Conservation (phyloP, 2,113 vertebrate species). For the Brachyistius frenatus region DNA sequence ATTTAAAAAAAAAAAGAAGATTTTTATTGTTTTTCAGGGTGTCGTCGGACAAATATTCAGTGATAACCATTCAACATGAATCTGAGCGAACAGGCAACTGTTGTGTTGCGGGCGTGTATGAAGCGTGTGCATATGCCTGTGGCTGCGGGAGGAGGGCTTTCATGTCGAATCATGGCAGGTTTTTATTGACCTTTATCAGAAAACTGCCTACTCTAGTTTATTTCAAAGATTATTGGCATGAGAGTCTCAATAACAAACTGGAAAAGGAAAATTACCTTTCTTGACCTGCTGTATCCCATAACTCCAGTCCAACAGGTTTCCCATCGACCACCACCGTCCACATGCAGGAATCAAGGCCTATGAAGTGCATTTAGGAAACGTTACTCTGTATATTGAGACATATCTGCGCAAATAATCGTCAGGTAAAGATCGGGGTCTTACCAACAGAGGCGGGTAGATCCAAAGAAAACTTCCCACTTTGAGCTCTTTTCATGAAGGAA, state of each 20-base stretch:
- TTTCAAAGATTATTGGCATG: neutral
- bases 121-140: no score
- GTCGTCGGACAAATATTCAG: no score
- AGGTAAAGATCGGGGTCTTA: slow-evolving; percentile 75
- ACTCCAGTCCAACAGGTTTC: slow-evolving; percentile 84
- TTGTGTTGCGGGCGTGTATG: no score
- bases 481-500: slow-evolving; percentile 89
- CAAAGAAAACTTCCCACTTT: slow-evolving; percentile 79
- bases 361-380: slow-evolving; percentile 27
- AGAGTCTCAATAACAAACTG: neutral
- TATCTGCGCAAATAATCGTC: neutral
- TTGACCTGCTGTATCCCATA: slow-evolving; percentile 98
- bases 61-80: no score
- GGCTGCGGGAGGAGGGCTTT: no score
- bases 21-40: no score
- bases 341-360: slow-evolving; percentile 90
- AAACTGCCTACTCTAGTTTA: no score
- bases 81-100: no score
- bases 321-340: slow-evolving; percentile 88
- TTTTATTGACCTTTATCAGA: no score
- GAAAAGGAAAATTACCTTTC: slow-evolving; percentile 86
- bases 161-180: no score
- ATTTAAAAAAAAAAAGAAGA: no score
- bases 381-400: slow-evolving; percentile 7
- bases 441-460: slow-evolving; percentile 87